Evolutionary conservation across 2,888 invertebrate genomes (phyloP).

Genomic region (Nephrotoma guestfalica): DNA sequence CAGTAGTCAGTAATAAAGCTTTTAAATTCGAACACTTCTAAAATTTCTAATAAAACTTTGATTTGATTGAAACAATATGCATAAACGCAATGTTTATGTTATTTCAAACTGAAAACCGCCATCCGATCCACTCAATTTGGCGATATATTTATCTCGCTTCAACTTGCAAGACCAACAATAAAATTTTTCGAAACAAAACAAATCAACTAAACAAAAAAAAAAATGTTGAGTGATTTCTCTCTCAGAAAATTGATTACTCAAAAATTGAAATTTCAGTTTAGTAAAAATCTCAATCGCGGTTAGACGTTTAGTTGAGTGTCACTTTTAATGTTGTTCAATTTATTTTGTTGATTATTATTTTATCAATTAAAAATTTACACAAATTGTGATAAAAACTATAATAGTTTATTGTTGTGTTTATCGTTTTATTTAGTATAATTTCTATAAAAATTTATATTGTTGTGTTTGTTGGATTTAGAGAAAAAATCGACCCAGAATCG

Average conservation of each 20-base stretch:
- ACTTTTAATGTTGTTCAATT: not conserved
- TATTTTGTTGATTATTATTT: not conserved
- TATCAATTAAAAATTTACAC: not conserved
- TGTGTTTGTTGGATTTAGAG: not conserved
- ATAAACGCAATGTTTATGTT: not conserved
- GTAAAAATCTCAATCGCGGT: not conserved
- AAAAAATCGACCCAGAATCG: not conserved
- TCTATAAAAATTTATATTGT: not conserved
- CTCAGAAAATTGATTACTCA: not conserved
- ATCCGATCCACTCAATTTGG: not conserved
- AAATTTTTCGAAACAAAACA: not conserved
- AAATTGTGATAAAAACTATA: not conserved
- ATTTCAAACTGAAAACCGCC: not conserved
- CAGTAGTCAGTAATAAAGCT: too few relatives aligned
- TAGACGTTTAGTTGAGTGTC: not conserved
- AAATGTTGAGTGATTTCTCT: not conserved
- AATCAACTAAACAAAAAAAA: not conserved
- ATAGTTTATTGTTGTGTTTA: not conserved
- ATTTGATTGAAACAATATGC: not conserved
- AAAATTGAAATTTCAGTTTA: not conserved
- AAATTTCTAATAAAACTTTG: too few relatives aligned
- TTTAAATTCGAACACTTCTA: too few relatives aligned
- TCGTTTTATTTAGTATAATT: not conserved
- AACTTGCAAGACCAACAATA: not conserved
- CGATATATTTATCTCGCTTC: not conserved